Conservation (phyloP, 2,113 vertebrate species). For the Cololabis saira region DNA sequence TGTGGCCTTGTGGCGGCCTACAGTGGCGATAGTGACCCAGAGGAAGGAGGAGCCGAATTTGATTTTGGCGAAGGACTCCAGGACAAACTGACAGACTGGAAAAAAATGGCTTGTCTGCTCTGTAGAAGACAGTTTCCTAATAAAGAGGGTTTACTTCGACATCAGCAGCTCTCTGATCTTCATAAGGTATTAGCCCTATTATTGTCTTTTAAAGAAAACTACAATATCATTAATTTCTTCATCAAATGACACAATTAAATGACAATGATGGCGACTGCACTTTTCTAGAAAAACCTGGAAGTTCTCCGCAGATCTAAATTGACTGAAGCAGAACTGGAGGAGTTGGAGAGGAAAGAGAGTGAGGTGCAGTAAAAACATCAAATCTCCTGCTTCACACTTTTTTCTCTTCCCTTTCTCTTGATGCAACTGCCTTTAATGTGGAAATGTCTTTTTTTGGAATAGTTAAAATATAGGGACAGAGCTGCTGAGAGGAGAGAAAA, state of each 20-base stretch:
- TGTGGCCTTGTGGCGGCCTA: slow-evolving; percentile 95
- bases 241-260: neutral
- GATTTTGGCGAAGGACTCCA: slow-evolving; percentile 85
- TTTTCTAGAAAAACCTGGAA: slow-evolving; percentile 95
- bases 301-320: slow-evolving; percentile 90
- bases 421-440: neutral
- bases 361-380: slow-evolving; percentile 82
- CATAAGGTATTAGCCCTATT: slow-evolving; percentile 87
- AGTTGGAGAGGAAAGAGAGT: slow-evolving; percentile 93
- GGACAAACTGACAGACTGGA: slow-evolving; percentile 96
- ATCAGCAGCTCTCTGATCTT: slow-evolving; percentile 96
- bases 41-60: slow-evolving; percentile 84
- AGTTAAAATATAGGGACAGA: slow-evolving; percentile 98
- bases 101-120: slow-evolving; percentile 94
- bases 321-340: slow-evolving; percentile 93
- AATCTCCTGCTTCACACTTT: neutral
- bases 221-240: neutral
- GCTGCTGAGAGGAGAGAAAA: slow-evolving; percentile 97
- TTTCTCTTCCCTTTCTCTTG: neutral
- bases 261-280: neutral
- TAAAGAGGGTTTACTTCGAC: slow-evolving; percentile 90
- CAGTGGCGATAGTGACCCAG: slow-evolving; percentile 96
- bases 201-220: neutral
- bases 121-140: slow-evolving; percentile 97
- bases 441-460: slow-evolving; percentile 1